A percentile compares a stretch with the other conserved stretches of the same genome.
Conservation (phyloP, 2,797 vertebrate species). For the Alosa sapidissima region DNA sequence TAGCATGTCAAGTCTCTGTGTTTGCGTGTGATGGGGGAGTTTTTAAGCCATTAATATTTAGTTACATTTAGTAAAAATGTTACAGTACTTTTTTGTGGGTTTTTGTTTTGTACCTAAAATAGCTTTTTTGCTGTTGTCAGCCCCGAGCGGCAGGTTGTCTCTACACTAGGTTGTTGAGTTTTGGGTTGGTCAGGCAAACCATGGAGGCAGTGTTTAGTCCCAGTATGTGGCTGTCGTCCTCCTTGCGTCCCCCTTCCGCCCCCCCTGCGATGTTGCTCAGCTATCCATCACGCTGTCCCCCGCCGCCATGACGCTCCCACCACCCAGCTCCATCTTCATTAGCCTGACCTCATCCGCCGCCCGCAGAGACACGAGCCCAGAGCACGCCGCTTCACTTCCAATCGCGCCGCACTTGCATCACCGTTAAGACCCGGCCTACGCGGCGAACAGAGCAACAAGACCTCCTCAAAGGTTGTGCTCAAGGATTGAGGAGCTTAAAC, state of each 20-base stretch:
- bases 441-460: conserved; percentile 7
- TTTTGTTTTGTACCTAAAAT: background rate
- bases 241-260: background rate
- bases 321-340: conserved; percentile 38
- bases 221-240: background rate
- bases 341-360: conserved; percentile 35
- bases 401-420: conserved; percentile 30
- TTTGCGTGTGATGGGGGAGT: conserved; percentile 20
- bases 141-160: background rate
- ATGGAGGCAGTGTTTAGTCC: background rate
- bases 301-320: conserved; percentile 57
- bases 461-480: conserved; percentile 25
- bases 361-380: conserved; percentile 34
- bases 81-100: background rate
- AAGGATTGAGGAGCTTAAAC: conserved; percentile 46
- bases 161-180: background rate
- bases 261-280: conserved; percentile 34
- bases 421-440: conserved; percentile 28
- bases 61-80: no score
- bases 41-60: no score
- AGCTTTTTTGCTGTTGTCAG: background rate
- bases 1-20: conserved; percentile 25
- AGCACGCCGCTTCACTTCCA: conserved; percentile 32
- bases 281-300: conserved; percentile 62
- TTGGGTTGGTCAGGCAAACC: background rate